Base-by-base conservation (phyloP, 1,140 invertebrate species). In the Atopsyche davidsoni region DNA sequence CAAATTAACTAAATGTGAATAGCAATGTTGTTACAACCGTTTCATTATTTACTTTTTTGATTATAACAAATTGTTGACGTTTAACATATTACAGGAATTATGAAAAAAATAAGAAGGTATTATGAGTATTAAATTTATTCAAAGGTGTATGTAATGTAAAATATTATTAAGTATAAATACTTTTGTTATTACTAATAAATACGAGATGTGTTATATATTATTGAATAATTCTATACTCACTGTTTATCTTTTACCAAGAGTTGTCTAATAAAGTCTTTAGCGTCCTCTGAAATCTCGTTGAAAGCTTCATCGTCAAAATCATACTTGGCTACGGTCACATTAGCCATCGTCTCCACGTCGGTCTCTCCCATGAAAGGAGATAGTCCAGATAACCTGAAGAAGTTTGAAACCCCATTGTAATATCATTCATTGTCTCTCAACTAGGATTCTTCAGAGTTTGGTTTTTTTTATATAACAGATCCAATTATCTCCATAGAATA, bases 311-410 rank as follows among this genome's bases (percentile, higher is more conserved):
- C 91, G 58, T 96, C 92, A 66, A 93, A 96, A 67, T 96, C 93
- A 62, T 92, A 96, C 65, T 93, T 91, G 11, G 89, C 90, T 59
- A 93, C 84, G 2, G 92, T 96, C 1, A 97, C 92, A 66, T 96
- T 97, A 1, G 90, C 89, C 90, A 96, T 95, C 9, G 96, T 98
- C 72, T 98, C 92, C 51, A 92, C 81, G 67, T 98, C 95, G 41
- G 85, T 94, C 63, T 96, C 92, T 6, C 95, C 96, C 90, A 98
- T 95, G 72, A 99, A 98, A 13, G 96, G 96, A 18, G 95, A 98
- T 28, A 99, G 73, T 22, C 96, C 96, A 11, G 94, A 98, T 59
- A 99, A 75, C 60, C 95, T 98, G 61, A 11, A 67, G n/a, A 50
- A 39, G 19, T 22, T 36, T 10, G 28, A 40, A 68, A 40, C 21